Evolutionary conservation across 2,888 invertebrate species (phyloP).

Genomic region (Pristionchus mayeri): DNA sequence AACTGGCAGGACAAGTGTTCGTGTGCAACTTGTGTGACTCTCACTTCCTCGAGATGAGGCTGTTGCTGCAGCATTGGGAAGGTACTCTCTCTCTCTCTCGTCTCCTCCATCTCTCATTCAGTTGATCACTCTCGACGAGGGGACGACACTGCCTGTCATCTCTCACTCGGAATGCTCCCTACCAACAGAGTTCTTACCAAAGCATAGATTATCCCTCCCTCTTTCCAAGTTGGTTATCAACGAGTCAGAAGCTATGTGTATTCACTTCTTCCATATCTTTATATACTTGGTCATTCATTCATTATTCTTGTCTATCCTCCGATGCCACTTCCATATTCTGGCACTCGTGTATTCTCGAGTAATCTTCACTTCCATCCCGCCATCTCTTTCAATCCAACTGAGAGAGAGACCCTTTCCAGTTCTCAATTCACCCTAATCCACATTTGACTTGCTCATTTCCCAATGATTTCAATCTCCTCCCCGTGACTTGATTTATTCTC

Average conservation of each 20-base stretch:
- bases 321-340: background rate
- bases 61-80: conserved; percentile 30
- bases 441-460: background rate
- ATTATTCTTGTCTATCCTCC: background rate
- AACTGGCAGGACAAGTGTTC: conserved; percentile 40
- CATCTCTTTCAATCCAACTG: conserved; percentile 31
- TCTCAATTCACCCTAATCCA: background rate
- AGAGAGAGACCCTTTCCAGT: too few species aligned
- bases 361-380: background rate
- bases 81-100: background rate
- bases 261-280: background rate
- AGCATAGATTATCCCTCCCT: background rate
- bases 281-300: too few species aligned
- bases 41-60: conserved; percentile 44
- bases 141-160: conserved; percentile 45
- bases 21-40: conserved; percentile 6
- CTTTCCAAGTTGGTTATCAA: background rate
- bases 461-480: background rate
- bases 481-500: background rate
- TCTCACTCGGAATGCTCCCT: conserved; percentile 45
- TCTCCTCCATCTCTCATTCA: background rate
- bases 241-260: too few species aligned
- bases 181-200: conserved; percentile 45
- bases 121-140: conserved; percentile 33
- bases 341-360: background rate